Evolutionary conservation across 2,113 vertebrate genomes (phyloP).

Genomic region (Notechis scutatus): DNA sequence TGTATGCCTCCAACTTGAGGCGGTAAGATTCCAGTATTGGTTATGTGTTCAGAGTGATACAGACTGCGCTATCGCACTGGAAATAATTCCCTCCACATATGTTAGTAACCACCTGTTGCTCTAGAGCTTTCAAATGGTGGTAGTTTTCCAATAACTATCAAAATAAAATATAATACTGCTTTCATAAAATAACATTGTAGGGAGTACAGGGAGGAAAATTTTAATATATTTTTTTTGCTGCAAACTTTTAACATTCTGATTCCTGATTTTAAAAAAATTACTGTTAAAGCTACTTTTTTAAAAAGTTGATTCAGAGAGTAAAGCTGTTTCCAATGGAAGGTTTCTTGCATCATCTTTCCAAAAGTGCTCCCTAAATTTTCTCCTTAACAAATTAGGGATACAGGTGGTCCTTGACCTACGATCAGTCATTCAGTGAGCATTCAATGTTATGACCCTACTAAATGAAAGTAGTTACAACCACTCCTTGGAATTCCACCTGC

Average conservation of each 20-base stretch:
- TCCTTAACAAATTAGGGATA: background rate
- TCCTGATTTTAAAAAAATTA: background rate
- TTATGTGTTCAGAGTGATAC: background rate
- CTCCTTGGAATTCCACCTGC: background rate
- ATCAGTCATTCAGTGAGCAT: background rate
- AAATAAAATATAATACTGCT: background rate
- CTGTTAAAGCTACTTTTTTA: background rate
- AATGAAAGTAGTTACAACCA: background rate
- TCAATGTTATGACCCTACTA: background rate
- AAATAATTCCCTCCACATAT: background rate
- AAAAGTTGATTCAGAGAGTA: background rate
- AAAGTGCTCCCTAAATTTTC: background rate
- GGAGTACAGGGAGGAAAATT: background rate
- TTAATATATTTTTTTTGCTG: background rate
- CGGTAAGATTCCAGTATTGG: background rate
- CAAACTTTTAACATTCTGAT: background rate
- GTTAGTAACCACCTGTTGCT: background rate
- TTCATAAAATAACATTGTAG: background rate
- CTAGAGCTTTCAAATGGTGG: background rate
- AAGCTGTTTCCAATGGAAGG: background rate
- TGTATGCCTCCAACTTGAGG: background rate
- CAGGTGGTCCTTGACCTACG: background rate
- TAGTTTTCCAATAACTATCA: background rate
- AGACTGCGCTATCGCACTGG: background rate
- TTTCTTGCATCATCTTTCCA: background rate